A percentile compares a stretch with the other conserved stretches of the same genome.
These are phyloP conservation scores for Ornithoptera alexandrae DNA, from an alignment of 2,888 invertebrate species.

Conservation along the genomic window DNA sequence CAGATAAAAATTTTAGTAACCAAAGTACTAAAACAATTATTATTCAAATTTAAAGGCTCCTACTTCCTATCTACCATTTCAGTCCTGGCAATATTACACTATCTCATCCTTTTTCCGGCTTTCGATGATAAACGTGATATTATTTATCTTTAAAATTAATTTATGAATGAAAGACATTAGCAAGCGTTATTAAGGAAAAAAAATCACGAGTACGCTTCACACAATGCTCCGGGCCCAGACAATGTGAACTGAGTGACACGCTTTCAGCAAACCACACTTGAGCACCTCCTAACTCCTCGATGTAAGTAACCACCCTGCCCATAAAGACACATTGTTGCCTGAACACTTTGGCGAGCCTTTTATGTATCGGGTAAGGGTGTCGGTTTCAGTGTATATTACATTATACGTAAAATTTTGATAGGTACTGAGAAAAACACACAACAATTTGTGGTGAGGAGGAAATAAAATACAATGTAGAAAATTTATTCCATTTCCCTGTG, in stretches of 20 bases:
- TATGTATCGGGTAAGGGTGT: constrained; percentile 14
- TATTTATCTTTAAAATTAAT: not conserved
- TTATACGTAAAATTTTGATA: constrained; percentile 21
- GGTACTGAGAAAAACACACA: constrained; percentile 4
- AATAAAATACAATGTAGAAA: constrained; percentile 8
- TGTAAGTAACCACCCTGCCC: constrained; percentile 42
- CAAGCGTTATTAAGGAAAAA: constrained; percentile 20
- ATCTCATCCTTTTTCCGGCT: not conserved
- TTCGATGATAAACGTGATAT: not conserved
- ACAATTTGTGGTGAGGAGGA: not conserved
- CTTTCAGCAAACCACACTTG: constrained; percentile 42
- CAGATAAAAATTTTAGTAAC: too few species aligned
- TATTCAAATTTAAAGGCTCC: too few species aligned
- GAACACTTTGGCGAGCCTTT: constrained; percentile 38
- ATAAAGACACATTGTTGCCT: constrained; percentile 54
- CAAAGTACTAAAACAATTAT: too few species aligned
- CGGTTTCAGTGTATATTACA: constrained; percentile 20
- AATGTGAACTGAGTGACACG: constrained; percentile 43
- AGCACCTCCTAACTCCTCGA: constrained; percentile 40
- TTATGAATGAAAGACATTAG: not conserved
- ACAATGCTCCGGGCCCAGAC: constrained; percentile 42
- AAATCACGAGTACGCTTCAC: constrained; percentile 38
- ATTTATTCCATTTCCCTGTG: constrained; percentile 12
- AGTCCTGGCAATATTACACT: too few species aligned
- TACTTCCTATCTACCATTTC: not conserved